These are phyloP conservation scores for Dinomys branickii DNA, from an alignment of 2,113 vertebrate species.

Conservation along the genomic window DNA sequence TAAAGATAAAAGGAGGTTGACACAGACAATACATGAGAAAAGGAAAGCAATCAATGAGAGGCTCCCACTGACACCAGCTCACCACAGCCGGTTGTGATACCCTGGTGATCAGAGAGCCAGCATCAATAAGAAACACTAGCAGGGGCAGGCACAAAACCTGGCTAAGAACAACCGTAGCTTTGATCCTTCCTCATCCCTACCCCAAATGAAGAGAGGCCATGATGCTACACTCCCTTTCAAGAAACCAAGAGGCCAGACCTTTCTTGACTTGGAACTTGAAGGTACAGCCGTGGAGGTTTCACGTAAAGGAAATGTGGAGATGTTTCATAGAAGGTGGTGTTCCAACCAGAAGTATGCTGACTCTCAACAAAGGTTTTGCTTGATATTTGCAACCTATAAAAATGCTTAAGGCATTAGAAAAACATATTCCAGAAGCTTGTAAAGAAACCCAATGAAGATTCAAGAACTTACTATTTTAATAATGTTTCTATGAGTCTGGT, in stretches of 20 bases:
- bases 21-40: no score
- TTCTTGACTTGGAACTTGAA: background rate
- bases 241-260: background rate
- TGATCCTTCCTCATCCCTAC: background rate
- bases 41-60: background rate
- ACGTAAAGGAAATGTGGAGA: background rate
- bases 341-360: no score
- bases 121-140: background rate
- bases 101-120: background rate
- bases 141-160: background rate
- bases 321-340: background rate
- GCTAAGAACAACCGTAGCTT: background rate
- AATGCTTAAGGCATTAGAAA: background rate
- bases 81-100: background rate
- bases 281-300: background rate
- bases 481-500: background rate
- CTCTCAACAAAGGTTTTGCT: background rate
- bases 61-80: background rate
- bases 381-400: background rate
- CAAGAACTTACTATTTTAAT: background rate
- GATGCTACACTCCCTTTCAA: no score
- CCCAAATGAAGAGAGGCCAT: background rate
- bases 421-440: background rate
- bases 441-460: background rate
- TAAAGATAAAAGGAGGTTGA: background rate